Base-by-base conservation (phyloP, 1,140 invertebrate genomes). In the Cyclargus thomasi region DNA sequence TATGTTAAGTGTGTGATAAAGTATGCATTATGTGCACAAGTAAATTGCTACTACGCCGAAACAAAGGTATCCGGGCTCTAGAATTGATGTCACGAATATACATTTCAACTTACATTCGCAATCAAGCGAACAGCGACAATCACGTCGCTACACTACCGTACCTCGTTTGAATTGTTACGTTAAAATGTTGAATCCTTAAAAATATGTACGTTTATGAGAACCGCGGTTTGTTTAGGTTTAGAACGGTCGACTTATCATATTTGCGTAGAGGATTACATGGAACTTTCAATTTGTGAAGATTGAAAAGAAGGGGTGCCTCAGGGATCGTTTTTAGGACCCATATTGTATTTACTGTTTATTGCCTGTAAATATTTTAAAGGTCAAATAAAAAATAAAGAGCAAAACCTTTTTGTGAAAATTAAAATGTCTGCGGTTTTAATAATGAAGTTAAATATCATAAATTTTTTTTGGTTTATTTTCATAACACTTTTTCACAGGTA, bases 61-160 rank as follows among this genome's bases (percentile, higher is more conserved):
- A 59, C 55, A 59, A 59, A 20, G 55, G 55, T 59, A 59, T 59
- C 55, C 55, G 55, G 17, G 18, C 55, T 59, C 55, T 59, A 20
- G 10, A 21, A 59, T 59, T 22, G 17, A 59, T 21, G 55, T 59
- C 55, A 59, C 55, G 20, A 59, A 59, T 59, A 21, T 21, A 20
- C 55, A 20, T 18, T 21, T 59, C 55, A 20, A 59, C 55, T 59
- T 59, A 47, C 55, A 59, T 59, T 59, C 55, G 55, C 55, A 59
- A 59, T 59, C 55, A 20, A 59, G 55, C 18, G 20, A 20, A 59
- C 10, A 21, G 20, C 55, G 55, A 59, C 55, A 20, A 20, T 59
- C 55, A 20, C 55, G 20, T 22, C 18, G 55, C 55, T 2, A 2
- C 14, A 59, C 18, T 59, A 18, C 14, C 1, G 18, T 20, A 59